phyloP scores from a whole-genome alignment of 2,888 invertebrate genomes.

The Melanargia galathea region DNA sequence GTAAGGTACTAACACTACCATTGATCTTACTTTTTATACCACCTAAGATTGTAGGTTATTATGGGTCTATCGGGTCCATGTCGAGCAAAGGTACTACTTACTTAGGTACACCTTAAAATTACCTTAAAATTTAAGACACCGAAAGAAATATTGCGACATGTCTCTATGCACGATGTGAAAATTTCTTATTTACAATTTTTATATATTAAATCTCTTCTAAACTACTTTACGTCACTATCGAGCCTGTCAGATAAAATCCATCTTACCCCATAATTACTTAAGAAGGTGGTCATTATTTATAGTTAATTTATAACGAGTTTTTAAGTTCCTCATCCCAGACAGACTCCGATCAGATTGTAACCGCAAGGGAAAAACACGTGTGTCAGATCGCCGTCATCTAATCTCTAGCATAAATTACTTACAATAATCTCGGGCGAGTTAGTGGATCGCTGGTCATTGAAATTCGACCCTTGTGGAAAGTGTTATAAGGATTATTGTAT shows the following conservation, averaged over 20 bases:
- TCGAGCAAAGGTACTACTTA: too few relatives aligned
- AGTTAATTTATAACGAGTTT: slow-evolving; percentile 33
- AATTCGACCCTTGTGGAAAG: slow-evolving; percentile 12
- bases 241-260: not conserved
- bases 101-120: too few relatives aligned
- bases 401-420: slow-evolving; percentile 44
- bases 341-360: slow-evolving; percentile 31
- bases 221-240: not conserved
- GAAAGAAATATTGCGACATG: too few relatives aligned
- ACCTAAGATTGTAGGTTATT: too few relatives aligned
- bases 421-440: slow-evolving; percentile 38
- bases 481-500: slow-evolving; percentile 11
- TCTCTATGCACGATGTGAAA: too few relatives aligned
- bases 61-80: too few relatives aligned
- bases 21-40: too few relatives aligned
- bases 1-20: too few relatives aligned
- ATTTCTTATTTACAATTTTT: too few relatives aligned
- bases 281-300: slow-evolving; percentile 18
- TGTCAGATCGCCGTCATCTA: slow-evolving; percentile 41
- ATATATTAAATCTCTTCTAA: not conserved
- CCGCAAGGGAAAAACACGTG: slow-evolving; percentile 37
- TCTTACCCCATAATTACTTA: slow-evolving; percentile 5
- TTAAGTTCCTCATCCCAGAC: slow-evolving; percentile 35
- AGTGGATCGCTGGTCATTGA: not conserved
- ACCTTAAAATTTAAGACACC: too few relatives aligned